Evolutionary conservation across 2,797 vertebrate species (phyloP).

Genomic region (Naso thynnoides): DNA sequence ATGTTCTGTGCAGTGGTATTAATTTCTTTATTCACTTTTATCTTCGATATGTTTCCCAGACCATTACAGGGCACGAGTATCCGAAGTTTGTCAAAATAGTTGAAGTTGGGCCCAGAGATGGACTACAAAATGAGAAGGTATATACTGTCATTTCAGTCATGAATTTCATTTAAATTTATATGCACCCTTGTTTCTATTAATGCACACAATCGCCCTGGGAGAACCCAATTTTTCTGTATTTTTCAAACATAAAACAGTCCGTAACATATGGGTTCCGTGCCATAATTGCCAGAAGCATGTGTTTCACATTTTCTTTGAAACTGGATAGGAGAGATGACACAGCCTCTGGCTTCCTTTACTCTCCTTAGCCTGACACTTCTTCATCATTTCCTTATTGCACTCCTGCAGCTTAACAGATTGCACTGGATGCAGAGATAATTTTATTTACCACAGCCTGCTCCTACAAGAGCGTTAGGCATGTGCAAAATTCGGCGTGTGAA

Average conservation of each 20-base stretch:
- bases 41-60: slow-evolving; percentile 79
- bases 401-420: slow-evolving; percentile 49
- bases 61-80: slow-evolving; percentile 78
- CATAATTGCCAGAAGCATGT: slow-evolving; percentile 69
- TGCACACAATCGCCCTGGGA: slow-evolving; percentile 23
- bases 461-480: slow-evolving; percentile 14
- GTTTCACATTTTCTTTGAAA: slow-evolving; percentile 81
- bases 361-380: slow-evolving; percentile 61
- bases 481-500: slow-evolving; percentile 19
- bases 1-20: slow-evolving; percentile 8
- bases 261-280: slow-evolving; percentile 62
- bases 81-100: slow-evolving; percentile 94
- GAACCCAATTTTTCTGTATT: slow-evolving; percentile 28
- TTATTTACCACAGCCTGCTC: slow-evolving; percentile 35
- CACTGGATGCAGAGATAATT: slow-evolving; percentile 42
- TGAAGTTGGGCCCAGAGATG: slow-evolving; percentile 96
- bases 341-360: slow-evolving; percentile 62
- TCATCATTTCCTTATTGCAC: slow-evolving; percentile 64
- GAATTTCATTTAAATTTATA: slow-evolving; percentile 44
- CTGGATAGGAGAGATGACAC: slow-evolving; percentile 72
- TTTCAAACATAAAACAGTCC: slow-evolving; percentile 46
- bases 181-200: slow-evolving; percentile 20
- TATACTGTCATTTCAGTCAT: slow-evolving; percentile 12
- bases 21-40: background rate
- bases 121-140: slow-evolving; percentile 98